Conservation (phyloP, 2,888 invertebrate genomes). For the Dusona sp. region DNA sequence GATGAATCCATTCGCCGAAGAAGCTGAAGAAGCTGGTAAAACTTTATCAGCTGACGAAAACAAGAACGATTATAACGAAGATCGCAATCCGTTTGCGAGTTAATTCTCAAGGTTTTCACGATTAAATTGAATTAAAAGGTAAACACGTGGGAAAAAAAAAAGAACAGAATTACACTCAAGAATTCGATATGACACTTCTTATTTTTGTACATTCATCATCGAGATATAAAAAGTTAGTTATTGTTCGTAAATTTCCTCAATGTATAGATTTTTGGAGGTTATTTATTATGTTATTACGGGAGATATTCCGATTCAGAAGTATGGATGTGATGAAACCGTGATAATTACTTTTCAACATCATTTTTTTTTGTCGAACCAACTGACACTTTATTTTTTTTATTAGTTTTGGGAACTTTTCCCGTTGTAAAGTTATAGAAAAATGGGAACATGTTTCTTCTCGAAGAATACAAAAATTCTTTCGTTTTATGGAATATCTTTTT, state of each 20-base stretch:
- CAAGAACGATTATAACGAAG: slow-evolving; percentile 89
- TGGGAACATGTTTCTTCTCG: neutral
- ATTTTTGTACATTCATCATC: slow-evolving; percentile 18
- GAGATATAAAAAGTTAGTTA: slow-evolving; percentile 26
- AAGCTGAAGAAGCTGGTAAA: slow-evolving; percentile 85
- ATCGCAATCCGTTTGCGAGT: slow-evolving; percentile 90
- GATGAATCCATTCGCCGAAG: slow-evolving; percentile 88
- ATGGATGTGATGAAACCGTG: neutral
- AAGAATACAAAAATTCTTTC: neutral
- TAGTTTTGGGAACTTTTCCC: neutral
- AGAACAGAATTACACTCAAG: slow-evolving; percentile 11
- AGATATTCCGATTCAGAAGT: neutral
- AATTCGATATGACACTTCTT: slow-evolving; percentile 49
- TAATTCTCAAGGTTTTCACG: slow-evolving; percentile 60
- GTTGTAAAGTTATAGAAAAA: slow-evolving; percentile 8
- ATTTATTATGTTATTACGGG: neutral
- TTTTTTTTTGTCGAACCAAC: neutral
- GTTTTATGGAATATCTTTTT: slow-evolving; percentile 2
- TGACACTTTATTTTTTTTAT: neutral
- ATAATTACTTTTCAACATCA: neutral
- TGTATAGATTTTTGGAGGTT: neutral
- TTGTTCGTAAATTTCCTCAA: neutral
- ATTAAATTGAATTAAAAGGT: neutral
- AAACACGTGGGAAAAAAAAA: too few species aligned
- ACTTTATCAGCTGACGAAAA: slow-evolving; percentile 89